These are phyloP conservation scores for Megalops atlanticus DNA, from an alignment of 2,113 vertebrate genomes.

Conservation along the genomic window DNA sequence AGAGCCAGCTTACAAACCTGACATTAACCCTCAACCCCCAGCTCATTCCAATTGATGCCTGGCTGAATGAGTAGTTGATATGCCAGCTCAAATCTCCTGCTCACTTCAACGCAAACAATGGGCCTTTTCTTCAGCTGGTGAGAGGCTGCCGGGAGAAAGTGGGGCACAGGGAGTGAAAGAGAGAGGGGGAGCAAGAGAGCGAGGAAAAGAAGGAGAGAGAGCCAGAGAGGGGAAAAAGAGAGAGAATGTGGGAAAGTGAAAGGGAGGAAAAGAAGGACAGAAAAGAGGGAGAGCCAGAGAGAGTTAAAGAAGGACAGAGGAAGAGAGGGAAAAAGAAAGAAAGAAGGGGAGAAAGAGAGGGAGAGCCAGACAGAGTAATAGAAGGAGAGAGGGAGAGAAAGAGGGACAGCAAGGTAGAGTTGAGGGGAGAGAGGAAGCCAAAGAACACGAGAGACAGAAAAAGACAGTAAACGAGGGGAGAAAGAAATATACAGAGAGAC, in stretches of 20 bases:
- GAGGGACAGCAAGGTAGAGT: no score
- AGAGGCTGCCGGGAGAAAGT: constrained; percentile 1
- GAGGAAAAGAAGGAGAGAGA: not conserved
- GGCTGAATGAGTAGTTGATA: constrained; percentile 49
- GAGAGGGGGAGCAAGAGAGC: constrained; percentile 12
- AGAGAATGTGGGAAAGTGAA: constrained; percentile 8
- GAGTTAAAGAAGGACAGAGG: not conserved
- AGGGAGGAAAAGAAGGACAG: not conserved
- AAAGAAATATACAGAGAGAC: no score
- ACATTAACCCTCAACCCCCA: constrained; percentile 33
- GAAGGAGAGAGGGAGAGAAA: not conserved
- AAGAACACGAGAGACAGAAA: no score
- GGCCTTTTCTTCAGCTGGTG: constrained; percentile 33
- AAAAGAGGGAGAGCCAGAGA: not conserved
- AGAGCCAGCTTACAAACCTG: constrained; percentile 31
- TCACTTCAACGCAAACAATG: constrained; percentile 42
- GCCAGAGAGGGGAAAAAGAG: not conserved
- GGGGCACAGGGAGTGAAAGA: constrained; percentile 20
- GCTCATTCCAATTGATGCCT: constrained; percentile 36
- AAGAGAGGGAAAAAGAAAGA: constrained; percentile 2
- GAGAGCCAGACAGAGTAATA: not conserved
- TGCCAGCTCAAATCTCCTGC: constrained; percentile 42
- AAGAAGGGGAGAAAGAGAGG: not conserved
- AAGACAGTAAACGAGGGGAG: no score
- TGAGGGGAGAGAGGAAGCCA: no score